Evolutionary conservation across 2,888 invertebrate genomes (phyloP), one percentile per base, ranked within the genome.

Genomic region (Drosophila ezoana): DNA sequence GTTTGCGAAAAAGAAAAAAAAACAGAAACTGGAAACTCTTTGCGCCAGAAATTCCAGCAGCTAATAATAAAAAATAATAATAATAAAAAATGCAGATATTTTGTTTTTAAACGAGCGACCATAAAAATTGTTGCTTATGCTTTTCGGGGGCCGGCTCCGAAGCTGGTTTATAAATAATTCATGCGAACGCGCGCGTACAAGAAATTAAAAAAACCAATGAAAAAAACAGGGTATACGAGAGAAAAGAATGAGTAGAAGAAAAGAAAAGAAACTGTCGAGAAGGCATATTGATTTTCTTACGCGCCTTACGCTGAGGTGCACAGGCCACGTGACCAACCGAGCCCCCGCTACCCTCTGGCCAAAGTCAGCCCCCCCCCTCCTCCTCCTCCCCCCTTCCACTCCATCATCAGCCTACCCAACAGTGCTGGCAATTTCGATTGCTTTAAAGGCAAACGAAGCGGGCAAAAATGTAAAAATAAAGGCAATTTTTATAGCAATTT

Each of bases 401-500:
- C 3, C n/a, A 20, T 14, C 3, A 38, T 8, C 28, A 28, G 14
- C 14, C 14, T 3, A 6, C 35, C 40, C 68, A 14, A 14, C 11
- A 28, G 28, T 32, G 32, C 48, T 69, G 57, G n/a, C 67, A 64
- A 63, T 77, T 77, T 63, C 63, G 59, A 75, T 70, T 57, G 81
- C 62, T 77, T 83, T 83, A 86, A 82, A 80, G 65, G 67, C 72
- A 63, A 67, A 72, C 58, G 67, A 65, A 69, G 72, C 72, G 61
- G 59, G 59, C 65, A 59, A 67, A 81, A 87, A 86, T 84, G 76
- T 84, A 76, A 81, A 87, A 86, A 85, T 86, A 84, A 89, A 89
- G 76, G 76, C 89, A 86, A 86, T 88, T 86, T 79, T 87, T 87
- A 80, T 87, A 78, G 81, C 86, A 89, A 90, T 90, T 90, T 90